A percentile compares a stretch with the other conserved stretches of the same genome.
Evolutionary conservation across 2,113 vertebrate genomes (phyloP).

Genomic region (Tragulus kanchil): DNA sequence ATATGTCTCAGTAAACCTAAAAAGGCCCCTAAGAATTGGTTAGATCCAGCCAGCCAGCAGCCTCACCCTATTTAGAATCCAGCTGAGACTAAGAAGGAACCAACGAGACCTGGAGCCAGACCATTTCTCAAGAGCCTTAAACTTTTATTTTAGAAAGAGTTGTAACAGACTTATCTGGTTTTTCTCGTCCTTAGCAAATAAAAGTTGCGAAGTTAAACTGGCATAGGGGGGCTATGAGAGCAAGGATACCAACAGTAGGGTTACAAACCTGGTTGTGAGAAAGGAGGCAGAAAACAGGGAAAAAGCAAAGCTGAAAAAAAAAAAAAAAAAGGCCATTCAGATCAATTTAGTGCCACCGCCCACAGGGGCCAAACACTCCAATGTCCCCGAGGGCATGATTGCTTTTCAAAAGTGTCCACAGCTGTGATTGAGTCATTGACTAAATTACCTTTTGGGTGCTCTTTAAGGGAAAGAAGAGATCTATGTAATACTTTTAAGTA

Average conservation of each 20-base stretch:
- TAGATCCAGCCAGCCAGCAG: neutral
- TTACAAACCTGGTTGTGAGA: neutral
- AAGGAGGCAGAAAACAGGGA: neutral
- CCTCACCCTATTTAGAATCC: neutral
- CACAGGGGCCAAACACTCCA: neutral
- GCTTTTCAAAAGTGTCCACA: conserved; percentile 22
- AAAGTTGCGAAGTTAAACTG: conserved; percentile 27
- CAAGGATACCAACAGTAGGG: neutral
- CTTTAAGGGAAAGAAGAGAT: conserved; percentile 21
- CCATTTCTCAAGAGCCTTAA: neutral
- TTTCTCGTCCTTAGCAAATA: conserved; percentile 40
- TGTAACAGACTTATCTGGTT: neutral
- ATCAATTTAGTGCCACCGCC: neutral
- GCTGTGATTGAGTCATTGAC: conserved; percentile 43
- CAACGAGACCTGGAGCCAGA: neutral
- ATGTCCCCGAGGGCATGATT: neutral
- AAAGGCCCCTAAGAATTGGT: no score
- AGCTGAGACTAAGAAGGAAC: neutral
- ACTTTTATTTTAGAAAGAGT: neutral
- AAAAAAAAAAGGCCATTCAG: neutral
- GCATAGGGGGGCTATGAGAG: neutral
- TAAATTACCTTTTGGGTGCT: conserved; percentile 54
- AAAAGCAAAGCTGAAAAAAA: neutral
- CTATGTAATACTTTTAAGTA: neutral
- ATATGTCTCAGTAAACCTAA: no score